Base-by-base conservation (phyloP, 2,113 vertebrate species). In the Engystomops pustulosus region DNA sequence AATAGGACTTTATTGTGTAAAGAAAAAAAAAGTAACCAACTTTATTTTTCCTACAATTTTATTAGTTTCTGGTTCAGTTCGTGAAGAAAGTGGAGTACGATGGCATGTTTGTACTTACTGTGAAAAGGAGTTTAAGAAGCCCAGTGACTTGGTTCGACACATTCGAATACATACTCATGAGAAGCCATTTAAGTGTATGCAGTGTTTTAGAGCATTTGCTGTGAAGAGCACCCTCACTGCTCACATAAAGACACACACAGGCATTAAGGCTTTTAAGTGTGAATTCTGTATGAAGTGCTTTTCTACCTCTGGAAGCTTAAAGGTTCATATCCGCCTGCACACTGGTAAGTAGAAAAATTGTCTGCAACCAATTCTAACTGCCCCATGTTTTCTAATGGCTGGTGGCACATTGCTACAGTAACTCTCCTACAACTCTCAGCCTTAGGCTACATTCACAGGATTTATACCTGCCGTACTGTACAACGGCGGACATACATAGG, bases 111-210 rank as follows among this genome's bases (percentile, higher is more conserved):
- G 98, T 86, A 96, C 97, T 0, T 99, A 98, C 79, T 99, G 98
- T 90, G 90, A 94, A 79, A 99, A 99, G 88, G 98, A 99, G 92
- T 99, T 99, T 89, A 98, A 98, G 88, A 99, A 99, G 86, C 98
- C 98, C 20, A 99, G 98, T 0, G 98, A 99, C 87, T 93, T 99
- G 1, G 98, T 98, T 30, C 97, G 98, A 0, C 98, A 99, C 88
- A 98, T 99, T 86, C 97, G 98, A 86, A 99, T 99, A 84, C 98
- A 99, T 88, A 99, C 98, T 4, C 98, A 99, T 0, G 98, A 99
- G 92, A 99, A 98, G 90, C 98, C 98, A 3, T 99, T 97, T 91
- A 99, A 98, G 92, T 99, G 98, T 90, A 96, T 97, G 55, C 97
- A 99, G 92, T 99, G 98, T 90, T 99, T 98, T 92, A 92, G 98